Evolutionary conservation across 2,888 invertebrate genomes (phyloP).

Genomic region (Prionchulus punctatus): DNA sequence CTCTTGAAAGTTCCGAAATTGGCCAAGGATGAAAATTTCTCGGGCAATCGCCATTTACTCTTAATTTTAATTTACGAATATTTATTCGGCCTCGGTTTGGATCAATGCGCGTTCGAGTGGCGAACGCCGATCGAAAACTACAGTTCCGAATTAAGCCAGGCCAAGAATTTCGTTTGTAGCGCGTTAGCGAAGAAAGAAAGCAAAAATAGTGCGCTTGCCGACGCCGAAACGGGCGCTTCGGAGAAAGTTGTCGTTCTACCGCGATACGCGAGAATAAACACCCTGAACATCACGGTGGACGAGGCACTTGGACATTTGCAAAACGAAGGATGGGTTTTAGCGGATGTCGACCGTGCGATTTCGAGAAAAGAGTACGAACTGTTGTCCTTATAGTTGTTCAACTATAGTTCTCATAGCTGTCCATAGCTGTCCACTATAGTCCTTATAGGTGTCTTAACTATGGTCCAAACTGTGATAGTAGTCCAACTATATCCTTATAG

Average conservation of each 20-base stretch:
- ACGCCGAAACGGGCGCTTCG: neutral
- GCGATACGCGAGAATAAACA: constrained; percentile 9
- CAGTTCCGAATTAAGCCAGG: neutral
- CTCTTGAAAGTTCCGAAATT: neutral
- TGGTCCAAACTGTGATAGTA: no score
- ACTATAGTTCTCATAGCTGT: no score
- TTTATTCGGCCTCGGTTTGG: neutral
- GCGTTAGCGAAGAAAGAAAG: neutral
- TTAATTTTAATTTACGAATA: constrained; percentile 1
- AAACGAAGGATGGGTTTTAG: neutral
- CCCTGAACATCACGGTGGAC: neutral
- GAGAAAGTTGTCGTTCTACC: neutral
- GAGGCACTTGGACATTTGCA: neutral
- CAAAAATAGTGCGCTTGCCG: neutral
- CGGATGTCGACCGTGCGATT: neutral
- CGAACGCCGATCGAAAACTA: neutral
- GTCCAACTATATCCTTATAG: no score
- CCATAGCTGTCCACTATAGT: no score
- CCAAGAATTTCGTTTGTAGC: neutral
- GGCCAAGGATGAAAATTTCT: neutral
- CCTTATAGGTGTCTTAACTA: no score
- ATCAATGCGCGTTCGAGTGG: neutral
- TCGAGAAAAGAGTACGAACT: neutral
- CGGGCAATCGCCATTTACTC: neutral
- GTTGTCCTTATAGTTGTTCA: no score